Evolutionary conservation across 1,140 invertebrate genomes (phyloP).

Genomic region (Chelonus insularis): DNA sequence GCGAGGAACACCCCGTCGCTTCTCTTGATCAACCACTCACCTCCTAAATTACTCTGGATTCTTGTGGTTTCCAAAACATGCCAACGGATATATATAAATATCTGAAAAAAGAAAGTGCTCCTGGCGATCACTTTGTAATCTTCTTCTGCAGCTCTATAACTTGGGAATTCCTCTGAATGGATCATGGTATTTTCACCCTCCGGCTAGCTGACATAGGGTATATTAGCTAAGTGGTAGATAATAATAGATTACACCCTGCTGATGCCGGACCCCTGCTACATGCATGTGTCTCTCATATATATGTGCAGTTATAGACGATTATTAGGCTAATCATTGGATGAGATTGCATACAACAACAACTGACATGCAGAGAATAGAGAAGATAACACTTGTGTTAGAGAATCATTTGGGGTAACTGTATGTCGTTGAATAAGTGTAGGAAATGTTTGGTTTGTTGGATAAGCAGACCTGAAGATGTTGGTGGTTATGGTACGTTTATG

Average conservation of each 20-base stretch:
- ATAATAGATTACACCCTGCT: slow-evolving; percentile 60
- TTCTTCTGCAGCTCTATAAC: slow-evolving; percentile 15
- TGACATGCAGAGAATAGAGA: slow-evolving; percentile 4
- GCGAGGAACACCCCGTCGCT: slow-evolving; percentile 22
- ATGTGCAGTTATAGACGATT: slow-evolving; percentile 40
- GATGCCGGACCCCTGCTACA: slow-evolving; percentile 40
- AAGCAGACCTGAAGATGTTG: too few relatives aligned
- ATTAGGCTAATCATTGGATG: too few relatives aligned
- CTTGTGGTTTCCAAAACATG: neutral
- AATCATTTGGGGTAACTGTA: too few relatives aligned
- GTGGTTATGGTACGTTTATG: too few relatives aligned
- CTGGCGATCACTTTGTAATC: too few relatives aligned
- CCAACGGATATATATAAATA: neutral
- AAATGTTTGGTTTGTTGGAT: too few relatives aligned
- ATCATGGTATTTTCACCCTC: slow-evolving; percentile 50
- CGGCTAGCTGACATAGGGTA: slow-evolving; percentile 51
- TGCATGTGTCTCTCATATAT: neutral
- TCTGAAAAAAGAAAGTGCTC: too few relatives aligned
- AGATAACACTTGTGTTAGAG: too few relatives aligned
- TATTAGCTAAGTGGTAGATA: slow-evolving; percentile 61
- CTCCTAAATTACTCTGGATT: neutral
- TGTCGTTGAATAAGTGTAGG: too few relatives aligned
- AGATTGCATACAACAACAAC: too few relatives aligned
- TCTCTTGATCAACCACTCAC: neutral
- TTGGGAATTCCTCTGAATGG: slow-evolving; percentile 45